Evolutionary conservation across 2,797 vertebrate species (phyloP).

Genomic region (Hippocampus kuda): DNA sequence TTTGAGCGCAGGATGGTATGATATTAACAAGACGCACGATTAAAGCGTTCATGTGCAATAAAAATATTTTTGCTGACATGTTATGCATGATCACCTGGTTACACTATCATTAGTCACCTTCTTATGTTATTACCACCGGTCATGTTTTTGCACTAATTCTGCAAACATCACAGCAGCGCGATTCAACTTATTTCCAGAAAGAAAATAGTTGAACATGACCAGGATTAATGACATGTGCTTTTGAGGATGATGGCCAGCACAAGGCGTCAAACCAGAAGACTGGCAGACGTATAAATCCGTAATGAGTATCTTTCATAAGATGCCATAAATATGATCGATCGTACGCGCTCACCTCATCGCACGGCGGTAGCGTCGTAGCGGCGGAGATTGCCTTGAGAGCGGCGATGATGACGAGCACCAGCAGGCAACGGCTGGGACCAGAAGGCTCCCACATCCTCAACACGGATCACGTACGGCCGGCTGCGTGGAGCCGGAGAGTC

Average conservation of each 20-base stretch:
- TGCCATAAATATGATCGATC: neutral
- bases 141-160: neutral
- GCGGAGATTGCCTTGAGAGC: slow-evolving; percentile 29
- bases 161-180: neutral
- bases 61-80: no score
- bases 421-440: slow-evolving; percentile 31
- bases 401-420: slow-evolving; percentile 32
- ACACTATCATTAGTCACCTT: no score
- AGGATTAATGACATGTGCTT: neutral
- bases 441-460: slow-evolving; percentile 48
- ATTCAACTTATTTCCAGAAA: no score
- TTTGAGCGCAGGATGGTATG: neutral
- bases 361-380: slow-evolving; percentile 51
- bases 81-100: no score
- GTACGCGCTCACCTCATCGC: slow-evolving; percentile 57
- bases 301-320: neutral
- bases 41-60: no score
- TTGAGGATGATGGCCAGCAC: neutral
- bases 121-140: neutral
- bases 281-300: neutral
- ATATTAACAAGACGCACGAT: no score
- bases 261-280: neutral
- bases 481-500: slow-evolving; percentile 27
- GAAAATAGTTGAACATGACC: neutral
- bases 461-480: slow-evolving; percentile 37